phyloP scores from a whole-genome alignment of 2,888 invertebrate species.

The Myopa tessellatipennis region DNA sequence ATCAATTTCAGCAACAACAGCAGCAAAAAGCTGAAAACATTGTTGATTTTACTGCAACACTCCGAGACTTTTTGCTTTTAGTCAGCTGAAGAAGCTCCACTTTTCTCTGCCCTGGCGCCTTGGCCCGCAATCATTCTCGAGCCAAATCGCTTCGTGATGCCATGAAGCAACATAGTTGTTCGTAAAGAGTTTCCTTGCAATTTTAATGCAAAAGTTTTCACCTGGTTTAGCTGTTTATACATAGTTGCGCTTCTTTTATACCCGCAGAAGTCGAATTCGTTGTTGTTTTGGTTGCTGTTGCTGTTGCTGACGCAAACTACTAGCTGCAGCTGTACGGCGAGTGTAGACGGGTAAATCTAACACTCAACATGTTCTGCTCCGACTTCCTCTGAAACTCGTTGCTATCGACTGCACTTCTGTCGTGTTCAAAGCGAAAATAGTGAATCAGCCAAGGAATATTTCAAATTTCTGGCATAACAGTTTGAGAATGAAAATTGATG shows the following conservation, averaged over 20 bases:
- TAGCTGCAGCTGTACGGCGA: background rate
- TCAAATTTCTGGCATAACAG: background rate
- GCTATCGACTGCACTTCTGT: constrained; percentile 42
- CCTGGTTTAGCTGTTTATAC: too few species aligned
- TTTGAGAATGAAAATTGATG: too few species aligned
- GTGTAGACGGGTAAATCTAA: too few species aligned
- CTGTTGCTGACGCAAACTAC: too few species aligned
- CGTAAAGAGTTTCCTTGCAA: background rate
- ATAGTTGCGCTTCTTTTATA: background rate
- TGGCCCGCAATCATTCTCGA: background rate
- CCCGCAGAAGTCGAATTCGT: background rate
- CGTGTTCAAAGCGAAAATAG: constrained; percentile 42
- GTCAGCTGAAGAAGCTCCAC: background rate
- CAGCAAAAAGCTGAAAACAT: too few species aligned
- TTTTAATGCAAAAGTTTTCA: background rate
- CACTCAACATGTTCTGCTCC: too few species aligned
- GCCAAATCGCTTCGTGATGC: background rate
- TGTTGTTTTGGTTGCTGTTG: too few species aligned
- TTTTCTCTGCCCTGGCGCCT: background rate
- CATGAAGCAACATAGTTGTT: background rate
- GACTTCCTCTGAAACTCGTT: background rate
- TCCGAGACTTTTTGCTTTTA: background rate
- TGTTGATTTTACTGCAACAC: too few species aligned
- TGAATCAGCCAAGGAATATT: constrained; percentile 6
- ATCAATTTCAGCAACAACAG: too few species aligned